phyloP scores from a whole-genome alignment of 64 coral and sea anemone species.

The Hydrozoanthus tunicans region DNA sequence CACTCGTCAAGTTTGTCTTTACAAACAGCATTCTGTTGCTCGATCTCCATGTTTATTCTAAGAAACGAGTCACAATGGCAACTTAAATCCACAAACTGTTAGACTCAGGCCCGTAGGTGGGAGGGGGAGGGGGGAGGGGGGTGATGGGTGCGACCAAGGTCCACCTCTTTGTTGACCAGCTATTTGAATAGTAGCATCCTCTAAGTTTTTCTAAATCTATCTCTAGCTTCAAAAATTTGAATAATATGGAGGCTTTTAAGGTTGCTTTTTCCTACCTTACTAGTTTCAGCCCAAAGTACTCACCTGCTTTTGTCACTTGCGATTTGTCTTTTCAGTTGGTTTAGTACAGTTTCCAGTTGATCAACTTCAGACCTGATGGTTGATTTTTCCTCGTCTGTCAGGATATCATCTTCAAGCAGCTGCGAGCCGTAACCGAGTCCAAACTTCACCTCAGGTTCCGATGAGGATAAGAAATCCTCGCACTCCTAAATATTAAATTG shows the following conservation, averaged over 20 bases:
- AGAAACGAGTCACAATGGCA: neutral
- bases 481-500: neutral
- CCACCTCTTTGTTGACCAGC: too few species aligned
- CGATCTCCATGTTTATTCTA: constrained; percentile 43
- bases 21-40: neutral
- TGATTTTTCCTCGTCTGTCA: constrained; percentile 21
- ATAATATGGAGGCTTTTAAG: too few species aligned
- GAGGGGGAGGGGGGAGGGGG: too few species aligned
- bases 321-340: constrained; percentile 37
- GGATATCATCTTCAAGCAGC: constrained; percentile 40
- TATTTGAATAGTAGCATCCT: too few species aligned
- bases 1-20: constrained; percentile 30
- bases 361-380: constrained; percentile 4
- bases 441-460: constrained; percentile 25
- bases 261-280: neutral
- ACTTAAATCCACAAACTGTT: neutral
- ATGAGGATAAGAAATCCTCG: neutral
- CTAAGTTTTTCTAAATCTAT: too few species aligned
- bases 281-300: neutral
- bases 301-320: constrained; percentile 34
- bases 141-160: too few species aligned
- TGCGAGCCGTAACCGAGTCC: constrained; percentile 38
- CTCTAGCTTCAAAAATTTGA: too few species aligned
- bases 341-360: constrained; percentile 15
- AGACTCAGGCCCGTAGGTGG: neutral